Conservation (phyloP, 2,888 invertebrate genomes). For the Lithosia quadra region DNA sequence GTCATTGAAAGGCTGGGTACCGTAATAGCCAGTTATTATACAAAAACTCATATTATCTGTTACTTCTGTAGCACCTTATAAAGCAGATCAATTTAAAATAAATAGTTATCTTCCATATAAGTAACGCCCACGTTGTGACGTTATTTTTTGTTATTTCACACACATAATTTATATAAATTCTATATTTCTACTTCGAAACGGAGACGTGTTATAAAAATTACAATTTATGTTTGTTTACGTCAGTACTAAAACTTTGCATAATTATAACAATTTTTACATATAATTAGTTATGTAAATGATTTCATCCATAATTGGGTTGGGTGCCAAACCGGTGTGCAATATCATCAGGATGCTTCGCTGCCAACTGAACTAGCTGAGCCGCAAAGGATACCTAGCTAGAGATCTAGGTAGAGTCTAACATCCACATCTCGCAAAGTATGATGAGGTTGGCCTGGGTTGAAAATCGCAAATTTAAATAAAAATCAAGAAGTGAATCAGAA, state of each 20-base stretch:
- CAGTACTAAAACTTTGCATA: not conserved
- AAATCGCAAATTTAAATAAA: too few species aligned
- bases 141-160: conserved; percentile 8
- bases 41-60: conserved; percentile 9
- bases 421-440: too few species aligned
- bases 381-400: too few species aligned
- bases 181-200: not conserved
- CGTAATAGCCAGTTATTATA: conserved; percentile 10
- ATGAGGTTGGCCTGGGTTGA: too few species aligned
- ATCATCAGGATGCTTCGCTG: not conserved
- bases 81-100: conserved; percentile 4
- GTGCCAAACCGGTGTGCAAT: not conserved
- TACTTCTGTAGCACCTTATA: conserved; percentile 9
- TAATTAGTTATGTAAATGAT: not conserved
- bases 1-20: not conserved
- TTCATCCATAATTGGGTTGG: not conserved
- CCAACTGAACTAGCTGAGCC: not conserved
- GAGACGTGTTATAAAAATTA: not conserved
- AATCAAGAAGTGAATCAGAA: too few species aligned
- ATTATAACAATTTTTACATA: too few species aligned
- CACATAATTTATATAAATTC: not conserved
- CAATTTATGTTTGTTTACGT: not conserved
- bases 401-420: too few species aligned
- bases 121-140: conserved; percentile 8
- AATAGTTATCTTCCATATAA: conserved; percentile 5